Evolutionary conservation across 35 echinoderm and acorn worm species (phyloP), one percentile per base, ranked within the genome.

Genomic region (Ophiothrix spiculata): DNA sequence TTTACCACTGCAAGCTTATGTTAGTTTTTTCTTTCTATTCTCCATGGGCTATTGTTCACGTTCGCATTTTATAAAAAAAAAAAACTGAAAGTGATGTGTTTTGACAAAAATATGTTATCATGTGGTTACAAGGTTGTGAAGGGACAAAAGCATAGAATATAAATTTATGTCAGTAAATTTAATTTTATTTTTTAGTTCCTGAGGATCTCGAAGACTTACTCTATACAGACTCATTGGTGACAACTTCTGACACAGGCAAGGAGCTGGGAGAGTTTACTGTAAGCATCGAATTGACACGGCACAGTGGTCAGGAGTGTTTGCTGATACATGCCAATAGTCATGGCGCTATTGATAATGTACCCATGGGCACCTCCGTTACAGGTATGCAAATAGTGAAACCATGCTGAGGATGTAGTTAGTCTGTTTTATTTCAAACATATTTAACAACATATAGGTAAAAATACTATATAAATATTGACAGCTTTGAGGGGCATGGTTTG

Each of bases 281-380:
- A 28, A 94, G 86, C 12, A 76, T 98, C 23, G 95, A 98, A 64
- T 83, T 78, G 17, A 85, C 95, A 31, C 87, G 95, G 41, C 86
- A 98, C 37, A 81, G 88, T 75, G 92, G 95, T 0, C 77, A 94
- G 88, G 95, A 98, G 38, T 98, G 95, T 81, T 73, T 91, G 36
- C 86, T 98, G 32, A 92, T 98, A 25, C 95, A 98, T 93, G 95
- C 95, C 54, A 98, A 98, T 56, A 98, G 95, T 38, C 95, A 98
- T 86, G 95, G 95, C 32, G 85, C 92, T 56, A 93, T 98, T 38
- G 95, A 98, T 86, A 94, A 91, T 89, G 89, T 98, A 29, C 95
- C 95, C 2, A 91, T 93, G 81, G 95, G 95, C 76, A 98, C 95
- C 60, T 98, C 95, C 64, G 88, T 98, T 31, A 98, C 91, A 88